These are phyloP conservation scores for Pseudoatta argentina DNA, from an alignment of 1,140 invertebrate species.

Conservation along the genomic window DNA sequence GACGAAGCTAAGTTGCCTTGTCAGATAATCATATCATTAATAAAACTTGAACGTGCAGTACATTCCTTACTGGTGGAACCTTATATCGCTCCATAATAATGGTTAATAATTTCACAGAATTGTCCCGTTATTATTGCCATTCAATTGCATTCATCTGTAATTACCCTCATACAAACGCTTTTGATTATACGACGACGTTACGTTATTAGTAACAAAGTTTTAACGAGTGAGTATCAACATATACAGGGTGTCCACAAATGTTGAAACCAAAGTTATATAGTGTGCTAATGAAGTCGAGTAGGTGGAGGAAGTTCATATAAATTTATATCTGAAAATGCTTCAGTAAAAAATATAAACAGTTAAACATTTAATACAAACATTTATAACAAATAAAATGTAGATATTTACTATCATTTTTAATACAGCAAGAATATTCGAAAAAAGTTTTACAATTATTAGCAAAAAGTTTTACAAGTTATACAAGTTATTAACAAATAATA, in stretches of 20 bases:
- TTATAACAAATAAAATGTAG: too few relatives aligned
- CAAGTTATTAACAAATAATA: too few relatives aligned
- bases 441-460: too few relatives aligned
- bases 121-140: slow-evolving; percentile 2
- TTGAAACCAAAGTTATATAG: too few relatives aligned
- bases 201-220: slow-evolving; percentile 7
- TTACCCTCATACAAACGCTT: slow-evolving; percentile 4
- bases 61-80: background rate
- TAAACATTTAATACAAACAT: too few relatives aligned
- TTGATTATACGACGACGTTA: background rate
- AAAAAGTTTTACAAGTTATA: too few relatives aligned
- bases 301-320: too few relatives aligned
- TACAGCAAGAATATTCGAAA: too few relatives aligned
- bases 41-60: background rate
- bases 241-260: background rate
- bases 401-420: too few relatives aligned
- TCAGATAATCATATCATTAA: slow-evolving; percentile 28
- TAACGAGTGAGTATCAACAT: background rate
- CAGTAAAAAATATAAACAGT: too few relatives aligned
- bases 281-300: too few relatives aligned
- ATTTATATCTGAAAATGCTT: too few relatives aligned
- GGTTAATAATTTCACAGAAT: background rate
- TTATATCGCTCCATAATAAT: slow-evolving; percentile 6
- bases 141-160: slow-evolving; percentile 6
- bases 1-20: background rate